A percentile compares a stretch with the other conserved stretches of the same genome.
These are phyloP conservation scores for Antheraea assamensis DNA, from an alignment of 2,888 invertebrate genomes.

Conservation along the genomic window DNA sequence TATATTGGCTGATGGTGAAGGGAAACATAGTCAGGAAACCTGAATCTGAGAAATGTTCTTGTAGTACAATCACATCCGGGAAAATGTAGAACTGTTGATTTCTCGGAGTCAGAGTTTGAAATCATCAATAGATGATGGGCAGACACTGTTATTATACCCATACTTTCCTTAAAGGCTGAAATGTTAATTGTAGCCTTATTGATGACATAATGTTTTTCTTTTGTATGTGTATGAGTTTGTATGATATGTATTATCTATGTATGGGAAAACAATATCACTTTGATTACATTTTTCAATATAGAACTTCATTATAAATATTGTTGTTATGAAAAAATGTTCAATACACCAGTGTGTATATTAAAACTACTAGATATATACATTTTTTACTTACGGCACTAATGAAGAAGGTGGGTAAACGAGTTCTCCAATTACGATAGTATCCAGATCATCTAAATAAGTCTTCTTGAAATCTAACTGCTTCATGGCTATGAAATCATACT, in stretches of 20 bases:
- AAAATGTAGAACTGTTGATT: no score
- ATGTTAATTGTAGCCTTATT: background rate
- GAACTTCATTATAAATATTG: background rate
- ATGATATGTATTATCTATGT: background rate
- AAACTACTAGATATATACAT: background rate
- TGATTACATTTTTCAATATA: background rate
- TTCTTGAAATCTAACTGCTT: slow-evolving; percentile 87
- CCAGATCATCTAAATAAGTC: slow-evolving; percentile 85
- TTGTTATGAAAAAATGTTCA: background rate
- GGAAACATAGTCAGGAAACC: no score
- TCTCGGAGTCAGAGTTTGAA: no score
- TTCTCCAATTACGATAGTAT: slow-evolving; percentile 88
- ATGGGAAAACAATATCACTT: background rate
- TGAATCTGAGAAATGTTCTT: no score
- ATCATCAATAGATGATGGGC: no score
- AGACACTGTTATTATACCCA: no score
- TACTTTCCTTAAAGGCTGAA: no score
- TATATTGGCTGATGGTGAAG: no score
- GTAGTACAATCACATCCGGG: no score
- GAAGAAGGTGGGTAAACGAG: slow-evolving; percentile 91
- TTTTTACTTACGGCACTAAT: slow-evolving; percentile 89
- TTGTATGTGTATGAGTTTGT: background rate
- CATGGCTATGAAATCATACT: slow-evolving; percentile 93
- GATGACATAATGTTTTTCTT: background rate
- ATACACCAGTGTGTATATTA: background rate